Conservation (phyloP, 2,797 vertebrate genomes). For the Sorex maritimensis region DNA sequence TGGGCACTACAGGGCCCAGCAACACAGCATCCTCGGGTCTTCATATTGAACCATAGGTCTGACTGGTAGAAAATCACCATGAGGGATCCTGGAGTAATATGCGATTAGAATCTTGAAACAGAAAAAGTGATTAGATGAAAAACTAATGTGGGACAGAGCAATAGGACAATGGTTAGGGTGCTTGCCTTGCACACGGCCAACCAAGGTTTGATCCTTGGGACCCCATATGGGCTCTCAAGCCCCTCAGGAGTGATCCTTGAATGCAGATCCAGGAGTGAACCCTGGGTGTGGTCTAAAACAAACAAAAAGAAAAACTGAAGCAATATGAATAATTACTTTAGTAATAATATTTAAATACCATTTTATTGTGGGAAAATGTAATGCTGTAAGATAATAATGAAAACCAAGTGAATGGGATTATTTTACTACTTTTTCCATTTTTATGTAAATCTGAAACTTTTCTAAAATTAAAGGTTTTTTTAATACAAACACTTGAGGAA, state of each 20-base stretch:
- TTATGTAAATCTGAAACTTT: background rate
- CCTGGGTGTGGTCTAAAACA: too few relatives aligned
- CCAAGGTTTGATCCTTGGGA: too few relatives aligned
- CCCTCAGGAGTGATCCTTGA: too few relatives aligned
- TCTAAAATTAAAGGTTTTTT: background rate
- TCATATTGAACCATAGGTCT: too few relatives aligned
- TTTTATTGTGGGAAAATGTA: background rate
- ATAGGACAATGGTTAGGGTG: too few relatives aligned
- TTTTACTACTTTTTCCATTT: background rate
- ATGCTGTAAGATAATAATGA: background rate
- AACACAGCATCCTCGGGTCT: too few relatives aligned
- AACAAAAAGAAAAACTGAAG: background rate
- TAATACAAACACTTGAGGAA: background rate
- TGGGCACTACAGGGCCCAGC: too few relatives aligned
- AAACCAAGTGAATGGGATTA: background rate
- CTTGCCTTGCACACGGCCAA: too few relatives aligned
- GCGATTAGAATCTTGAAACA: background rate
- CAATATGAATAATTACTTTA: background rate
- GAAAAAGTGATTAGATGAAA: constrained; percentile 13
- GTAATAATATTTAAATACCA: background rate
- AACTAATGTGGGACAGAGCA: too few relatives aligned
- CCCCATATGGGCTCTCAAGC: too few relatives aligned
- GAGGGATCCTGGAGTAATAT: background rate
- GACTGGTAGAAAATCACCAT: background rate
- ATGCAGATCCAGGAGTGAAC: too few relatives aligned